A percentile compares a stretch with the other conserved stretches of the same genome.
Conservation (phyloP, 2,113 vertebrate genomes). For the Cisticola juncidis region DNA sequence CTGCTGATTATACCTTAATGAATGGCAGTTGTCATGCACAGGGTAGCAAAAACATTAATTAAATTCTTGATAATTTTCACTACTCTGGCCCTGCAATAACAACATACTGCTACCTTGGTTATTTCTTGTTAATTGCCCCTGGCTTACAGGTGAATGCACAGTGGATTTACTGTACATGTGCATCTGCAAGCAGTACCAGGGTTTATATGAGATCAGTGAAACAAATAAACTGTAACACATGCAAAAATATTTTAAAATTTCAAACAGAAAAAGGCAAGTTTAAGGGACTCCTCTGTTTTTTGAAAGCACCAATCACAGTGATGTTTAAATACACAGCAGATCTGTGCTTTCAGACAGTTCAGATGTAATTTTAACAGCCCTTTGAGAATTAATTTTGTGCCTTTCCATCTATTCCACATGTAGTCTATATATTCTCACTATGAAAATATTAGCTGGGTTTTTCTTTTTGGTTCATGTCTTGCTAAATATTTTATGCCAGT, state of each 20-base stretch:
- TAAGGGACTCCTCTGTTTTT: not conserved
- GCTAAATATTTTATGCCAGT: not conserved
- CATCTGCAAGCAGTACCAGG: not conserved
- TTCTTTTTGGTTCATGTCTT: not conserved
- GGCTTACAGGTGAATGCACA: not conserved
- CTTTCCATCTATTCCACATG: not conserved
- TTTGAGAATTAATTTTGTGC: not conserved
- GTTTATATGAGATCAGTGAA: not conserved
- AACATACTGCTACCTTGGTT: not conserved
- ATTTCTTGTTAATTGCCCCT: not conserved
- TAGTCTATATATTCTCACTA: not conserved
- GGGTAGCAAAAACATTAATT: conserved; percentile 22
- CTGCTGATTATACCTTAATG: conserved; percentile 10
- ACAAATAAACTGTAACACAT: not conserved
- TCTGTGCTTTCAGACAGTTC: not conserved
- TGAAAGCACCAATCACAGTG: not conserved
- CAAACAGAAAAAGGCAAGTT: not conserved
- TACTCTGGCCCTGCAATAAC: not conserved
- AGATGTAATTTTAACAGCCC: not conserved
- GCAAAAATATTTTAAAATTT: rapidly evolving
- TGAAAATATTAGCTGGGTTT: not conserved
- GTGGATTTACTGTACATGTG: not conserved
- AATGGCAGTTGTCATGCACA: not conserved
- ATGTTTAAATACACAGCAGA: not conserved
- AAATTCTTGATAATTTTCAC: not conserved